Evolutionary conservation across 1,140 invertebrate genomes (phyloP), one percentile per base, ranked within the genome.

Genomic region (Penaeus chinensis): DNA sequence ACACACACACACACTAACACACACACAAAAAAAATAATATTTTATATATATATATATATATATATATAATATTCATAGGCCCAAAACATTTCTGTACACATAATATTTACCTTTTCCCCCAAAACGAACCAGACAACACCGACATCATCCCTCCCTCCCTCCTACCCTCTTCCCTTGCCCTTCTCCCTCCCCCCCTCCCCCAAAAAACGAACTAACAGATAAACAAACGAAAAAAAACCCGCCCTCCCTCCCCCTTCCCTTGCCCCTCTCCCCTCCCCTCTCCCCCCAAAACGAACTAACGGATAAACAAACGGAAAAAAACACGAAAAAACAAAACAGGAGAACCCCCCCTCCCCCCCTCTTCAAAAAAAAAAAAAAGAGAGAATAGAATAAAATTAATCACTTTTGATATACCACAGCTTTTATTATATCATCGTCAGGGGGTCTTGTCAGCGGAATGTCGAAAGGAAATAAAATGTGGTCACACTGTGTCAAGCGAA

Each of bases 111-210:
- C 37, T 10, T 69, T 69, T 69, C 66, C 27, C 27, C n/a, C 20
- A 19, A 69, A 10, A 69, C 5, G 19, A 16, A 18, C n/a, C 66
- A 69, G 66, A 69, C 27, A 24, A 24, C 20, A 16, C 66, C 20
- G n/a, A n/a, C n/a, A n/a, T n/a, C n/a, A n/a, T n/a, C n/a, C n/a
- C n/a, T n/a, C n/a, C n/a, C n/a, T n/a, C n/a, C n/a, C n/a, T n/a
- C n/a, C n/a, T n/a, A n/a, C n/a, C n/a, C n/a, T n/a, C n/a, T n/a
- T n/a, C n/a, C n/a, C n/a, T n/a, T n/a, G n/a, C n/a, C n/a, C n/a
- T n/a, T n/a, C n/a, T 79, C 54, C 79, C 79, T 61, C 54, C 27
- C 61, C 60, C 20, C 42, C 3, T 81, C 79, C 79, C 42, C 79
- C 42, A 1, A 2, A 42, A 54, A 54, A 54, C 16, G 16, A 54